A percentile compares a stretch with the other conserved stretches of the same genome.
Conservation (phyloP, 2,113 vertebrate genomes). For the Hystrix cristata region DNA sequence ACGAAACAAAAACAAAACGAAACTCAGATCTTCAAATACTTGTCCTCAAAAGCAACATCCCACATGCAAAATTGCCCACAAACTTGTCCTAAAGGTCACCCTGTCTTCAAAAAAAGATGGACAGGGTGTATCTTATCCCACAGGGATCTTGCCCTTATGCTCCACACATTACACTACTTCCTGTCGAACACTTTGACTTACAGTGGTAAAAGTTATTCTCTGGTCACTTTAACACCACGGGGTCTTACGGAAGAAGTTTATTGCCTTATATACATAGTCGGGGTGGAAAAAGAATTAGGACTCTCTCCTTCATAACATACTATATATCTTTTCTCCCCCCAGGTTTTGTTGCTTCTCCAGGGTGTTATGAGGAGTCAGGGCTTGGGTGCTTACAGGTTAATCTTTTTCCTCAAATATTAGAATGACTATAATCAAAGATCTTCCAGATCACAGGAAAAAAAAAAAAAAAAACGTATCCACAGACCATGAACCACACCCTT, state of each 20-base stretch:
- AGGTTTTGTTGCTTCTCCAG: not conserved
- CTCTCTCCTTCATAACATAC: too few relatives aligned
- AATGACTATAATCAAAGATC: not conserved
- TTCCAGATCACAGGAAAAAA: not conserved
- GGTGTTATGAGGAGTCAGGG: not conserved
- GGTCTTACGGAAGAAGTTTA: not conserved
- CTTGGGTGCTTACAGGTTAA: too few relatives aligned
- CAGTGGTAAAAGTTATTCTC: not conserved
- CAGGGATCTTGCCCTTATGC: not conserved
- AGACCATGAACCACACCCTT: rapidly evolving
- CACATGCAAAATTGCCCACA: not conserved
- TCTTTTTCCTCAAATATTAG: not conserved
- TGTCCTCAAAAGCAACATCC: not conserved
- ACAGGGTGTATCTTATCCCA: not conserved
- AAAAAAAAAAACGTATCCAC: not conserved
- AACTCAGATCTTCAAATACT: not conserved
- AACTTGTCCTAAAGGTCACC: not conserved
- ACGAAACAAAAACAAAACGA: not conserved
- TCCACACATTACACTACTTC: not conserved
- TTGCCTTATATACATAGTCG: not conserved
- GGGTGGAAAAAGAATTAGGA: not conserved
- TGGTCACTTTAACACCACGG: not conserved
- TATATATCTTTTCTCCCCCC: not conserved
- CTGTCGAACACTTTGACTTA: not conserved
- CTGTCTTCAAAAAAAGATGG: not conserved